Evolutionary conservation across 2,888 invertebrate species (phyloP).

Genomic region (Ashinkailepas kermadecensis): DNA sequence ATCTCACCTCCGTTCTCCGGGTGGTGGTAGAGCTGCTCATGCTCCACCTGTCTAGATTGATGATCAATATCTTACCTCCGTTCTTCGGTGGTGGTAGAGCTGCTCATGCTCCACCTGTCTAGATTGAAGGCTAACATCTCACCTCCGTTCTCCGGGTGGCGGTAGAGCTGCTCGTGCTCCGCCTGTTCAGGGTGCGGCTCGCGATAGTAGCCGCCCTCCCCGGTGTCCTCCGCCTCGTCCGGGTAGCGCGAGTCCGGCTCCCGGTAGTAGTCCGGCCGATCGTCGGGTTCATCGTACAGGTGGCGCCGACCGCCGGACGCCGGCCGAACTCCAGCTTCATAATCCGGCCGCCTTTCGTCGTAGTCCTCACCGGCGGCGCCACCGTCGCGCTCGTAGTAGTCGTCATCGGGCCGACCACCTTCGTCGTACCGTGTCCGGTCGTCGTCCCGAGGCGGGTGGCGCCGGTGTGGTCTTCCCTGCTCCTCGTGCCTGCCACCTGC

Average conservation of each 20-base stretch:
- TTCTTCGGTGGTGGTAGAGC: too few relatives aligned
- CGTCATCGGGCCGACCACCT: neutral
- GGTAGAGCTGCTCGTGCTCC: neutral
- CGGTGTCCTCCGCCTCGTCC: neutral
- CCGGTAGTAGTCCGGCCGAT: neutral
- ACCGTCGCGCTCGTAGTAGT: neutral
- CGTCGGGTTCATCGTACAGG: neutral
- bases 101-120: too few relatives aligned
- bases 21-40: too few relatives aligned
- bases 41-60: too few relatives aligned
- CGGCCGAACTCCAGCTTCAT: neutral
- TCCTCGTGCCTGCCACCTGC: neutral
- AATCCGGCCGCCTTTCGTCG: neutral
- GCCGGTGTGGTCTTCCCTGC: neutral
- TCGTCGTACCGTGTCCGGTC: neutral
- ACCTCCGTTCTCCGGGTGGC: neutral
- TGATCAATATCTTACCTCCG: too few relatives aligned
- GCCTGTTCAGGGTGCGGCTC: neutral
- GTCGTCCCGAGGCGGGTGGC: neutral
- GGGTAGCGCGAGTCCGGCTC: constrained; percentile 6
- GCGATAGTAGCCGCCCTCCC: neutral
- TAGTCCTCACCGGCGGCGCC: neutral
- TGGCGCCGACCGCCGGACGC: neutral
- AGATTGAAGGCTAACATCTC: neutral
- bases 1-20: too few relatives aligned